phyloP scores from a whole-genome alignment of 2,888 invertebrate species.

The Hypercompe scribonia region DNA sequence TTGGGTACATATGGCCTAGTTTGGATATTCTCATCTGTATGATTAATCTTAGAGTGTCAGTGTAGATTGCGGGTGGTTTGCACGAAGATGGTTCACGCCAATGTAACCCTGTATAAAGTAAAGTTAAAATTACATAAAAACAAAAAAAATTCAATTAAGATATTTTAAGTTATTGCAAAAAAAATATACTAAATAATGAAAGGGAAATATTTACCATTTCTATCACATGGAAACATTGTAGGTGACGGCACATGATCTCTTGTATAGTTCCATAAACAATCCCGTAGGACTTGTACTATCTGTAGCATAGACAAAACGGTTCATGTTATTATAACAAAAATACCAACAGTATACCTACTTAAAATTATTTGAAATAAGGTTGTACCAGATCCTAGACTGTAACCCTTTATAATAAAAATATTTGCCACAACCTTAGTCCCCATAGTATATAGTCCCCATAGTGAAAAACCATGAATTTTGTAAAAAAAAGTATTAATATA shows the following conservation, averaged over 20 bases:
- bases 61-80: conserved; percentile 90
- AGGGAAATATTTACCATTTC: conserved; percentile 76
- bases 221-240: conserved; percentile 90
- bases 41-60: conserved; percentile 92
- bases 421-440: no score
- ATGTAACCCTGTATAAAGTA: conserved; percentile 79
- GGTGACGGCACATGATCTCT: conserved; percentile 96
- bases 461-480: no score
- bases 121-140: conserved; percentile 5
- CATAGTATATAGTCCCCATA: no score
- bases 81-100: conserved; percentile 92
- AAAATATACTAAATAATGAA: neutral
- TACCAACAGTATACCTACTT: no score
- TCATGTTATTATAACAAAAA: neutral
- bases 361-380: no score
- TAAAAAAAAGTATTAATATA: no score
- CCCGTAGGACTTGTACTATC: conserved; percentile 93
- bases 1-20: conserved; percentile 91
- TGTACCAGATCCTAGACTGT: no score
- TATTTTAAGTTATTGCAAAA: neutral
- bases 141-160: neutral
- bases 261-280: conserved; percentile 96
- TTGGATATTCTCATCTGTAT: conserved; percentile 93
- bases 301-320: conserved; percentile 59
- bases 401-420: no score